Base-by-base conservation (phyloP, 2,113 vertebrate species). In the Brachyistius frenatus region DNA sequence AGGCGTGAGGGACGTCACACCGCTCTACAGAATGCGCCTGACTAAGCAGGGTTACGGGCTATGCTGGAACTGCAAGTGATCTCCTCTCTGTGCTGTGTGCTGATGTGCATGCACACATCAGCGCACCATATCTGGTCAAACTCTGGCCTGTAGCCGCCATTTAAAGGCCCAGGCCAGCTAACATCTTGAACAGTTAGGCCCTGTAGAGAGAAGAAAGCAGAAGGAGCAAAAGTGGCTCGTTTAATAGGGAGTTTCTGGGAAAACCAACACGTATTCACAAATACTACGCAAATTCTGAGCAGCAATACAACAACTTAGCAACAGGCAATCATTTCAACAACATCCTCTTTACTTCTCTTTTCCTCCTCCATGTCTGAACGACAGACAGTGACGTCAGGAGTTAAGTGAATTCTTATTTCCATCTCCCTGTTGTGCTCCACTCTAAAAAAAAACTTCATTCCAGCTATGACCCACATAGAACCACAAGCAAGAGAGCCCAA, bases 91-190 rank as follows among this genome's bases (percentile, higher is more conserved):
- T 67, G 58, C 85, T 23, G 74, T 62, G 75, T 54, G 65, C 80
- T 76, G 86, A 88, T 88, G 80, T 92, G 91, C 62, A 69, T 76
- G 80, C 62, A 86, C 93, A 92, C 87, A 91, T 86, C 82, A 87
- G 86, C 72, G 81, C 87, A 91, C 77, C 78, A 83, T 80, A 92
- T 92, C 89, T 93, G 90, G 90, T 95, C 94, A 83, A 93, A 95
- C 94, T 93, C 96, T 96, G 96, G 97, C 97, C 97, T 97, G 96
- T 96, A 93, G 95, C 96, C 95, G 95, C 96, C 96, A 91, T 94
- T 95, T 95, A 96, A 92, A 66, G 95, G 95, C 92, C 92, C 96
- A 98, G 96, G 96, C 97, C 96, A 95, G 96, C 92, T 96, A 96
- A 97, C 94, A 95, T 96, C 97, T 97, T 96, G 96, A 93, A 97